These are phyloP conservation scores for Sphaeramia orbicularis DNA, from an alignment of 2,797 vertebrate species.

Conservation along the genomic window DNA sequence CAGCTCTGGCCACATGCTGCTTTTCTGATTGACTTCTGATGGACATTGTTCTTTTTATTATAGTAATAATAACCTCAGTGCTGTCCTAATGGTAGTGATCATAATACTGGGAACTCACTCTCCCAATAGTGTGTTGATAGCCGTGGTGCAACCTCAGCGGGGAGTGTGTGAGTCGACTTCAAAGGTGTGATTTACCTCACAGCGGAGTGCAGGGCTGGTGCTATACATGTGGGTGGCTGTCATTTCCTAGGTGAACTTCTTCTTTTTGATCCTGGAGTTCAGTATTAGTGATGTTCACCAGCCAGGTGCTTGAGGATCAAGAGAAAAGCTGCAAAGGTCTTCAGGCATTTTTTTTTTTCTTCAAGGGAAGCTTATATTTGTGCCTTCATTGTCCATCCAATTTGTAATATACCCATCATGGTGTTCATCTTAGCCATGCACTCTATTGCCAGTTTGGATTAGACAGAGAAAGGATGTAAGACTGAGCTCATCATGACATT, in stretches of 20 bases:
- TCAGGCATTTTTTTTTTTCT: neutral
- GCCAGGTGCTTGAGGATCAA: slow-evolving; percentile 13
- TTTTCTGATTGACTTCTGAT: slow-evolving; percentile 78
- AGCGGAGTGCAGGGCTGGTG: slow-evolving; percentile 49
- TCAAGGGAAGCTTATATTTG: neutral
- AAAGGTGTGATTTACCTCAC: slow-evolving; percentile 75
- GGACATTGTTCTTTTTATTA: slow-evolving; percentile 80
- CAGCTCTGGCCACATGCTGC: slow-evolving; percentile 63
- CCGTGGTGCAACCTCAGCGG: slow-evolving; percentile 56
- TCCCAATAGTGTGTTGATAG: slow-evolving; percentile 57
- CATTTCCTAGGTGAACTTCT: slow-evolving; percentile 55
- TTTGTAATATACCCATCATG: slow-evolving; percentile 18
- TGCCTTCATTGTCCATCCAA: slow-evolving; percentile 11
- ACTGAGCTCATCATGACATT: slow-evolving; percentile 58
- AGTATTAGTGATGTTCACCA: slow-evolving; percentile 17
- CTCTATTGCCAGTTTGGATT: slow-evolving; percentile 33
- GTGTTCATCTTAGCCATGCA: neutral
- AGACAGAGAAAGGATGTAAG: slow-evolving; percentile 33
- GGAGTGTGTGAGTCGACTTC: slow-evolving; percentile 55
- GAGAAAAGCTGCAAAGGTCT: slow-evolving; percentile 21
- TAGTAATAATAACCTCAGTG: slow-evolving; percentile 76
- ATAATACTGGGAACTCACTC: slow-evolving; percentile 68
- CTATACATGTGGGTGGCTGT: slow-evolving; percentile 35
- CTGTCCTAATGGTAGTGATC: slow-evolving; percentile 78
- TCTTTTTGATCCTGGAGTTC: slow-evolving; percentile 50